Conservation (phyloP, 1,140 invertebrate species). For the Aphelenchoides fujianensis region DNA sequence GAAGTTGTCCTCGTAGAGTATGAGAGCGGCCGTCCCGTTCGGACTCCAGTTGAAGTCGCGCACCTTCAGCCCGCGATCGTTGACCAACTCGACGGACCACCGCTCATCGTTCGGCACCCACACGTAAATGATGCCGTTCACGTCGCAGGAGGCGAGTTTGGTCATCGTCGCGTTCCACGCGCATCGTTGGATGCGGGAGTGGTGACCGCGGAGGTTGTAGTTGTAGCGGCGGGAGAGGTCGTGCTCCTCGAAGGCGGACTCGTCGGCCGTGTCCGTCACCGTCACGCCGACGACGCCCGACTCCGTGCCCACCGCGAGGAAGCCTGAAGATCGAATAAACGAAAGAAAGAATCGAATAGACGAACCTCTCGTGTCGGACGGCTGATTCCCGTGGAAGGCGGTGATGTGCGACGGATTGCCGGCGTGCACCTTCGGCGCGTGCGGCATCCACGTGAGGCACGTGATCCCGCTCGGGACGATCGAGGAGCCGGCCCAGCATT, state of each 20-base stretch:
- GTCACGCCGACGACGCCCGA: conserved; percentile 49
- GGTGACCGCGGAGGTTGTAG: conserved; percentile 92
- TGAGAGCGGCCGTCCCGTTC: conserved; percentile 93
- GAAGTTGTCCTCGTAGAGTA: conserved; percentile 76
- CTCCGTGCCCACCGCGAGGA: conserved; percentile 41
- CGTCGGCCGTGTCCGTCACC: conserved; percentile 32
- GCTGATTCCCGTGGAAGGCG: conserved; percentile 16
- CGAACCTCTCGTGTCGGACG: conserved; percentile 11
- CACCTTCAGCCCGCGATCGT: conserved; percentile 73
- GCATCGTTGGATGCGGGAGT: conserved; percentile 85
- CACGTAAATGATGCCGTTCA: conserved; percentile 94
- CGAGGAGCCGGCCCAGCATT: conserved; percentile 48
- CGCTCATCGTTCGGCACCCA: conserved; percentile 97
- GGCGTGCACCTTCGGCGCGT: conserved; percentile 22
- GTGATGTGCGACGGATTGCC: conserved; percentile 43
- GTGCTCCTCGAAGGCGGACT: background rate
- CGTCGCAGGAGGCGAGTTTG: conserved; percentile 94
- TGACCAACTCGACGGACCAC: conserved; percentile 98
- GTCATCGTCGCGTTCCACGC: conserved; percentile 99
- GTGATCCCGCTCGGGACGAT: conserved; percentile 52
- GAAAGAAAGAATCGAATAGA: background rate
- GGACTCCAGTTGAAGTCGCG: conserved; percentile 95
- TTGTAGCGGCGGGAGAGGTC: conserved; percentile 77
- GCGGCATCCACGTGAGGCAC: conserved; percentile 48
- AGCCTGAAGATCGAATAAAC: conserved; percentile 15